Evolutionary conservation across 1,140 invertebrate genomes (phyloP).

Genomic region (Elysia chlorotica): DNA sequence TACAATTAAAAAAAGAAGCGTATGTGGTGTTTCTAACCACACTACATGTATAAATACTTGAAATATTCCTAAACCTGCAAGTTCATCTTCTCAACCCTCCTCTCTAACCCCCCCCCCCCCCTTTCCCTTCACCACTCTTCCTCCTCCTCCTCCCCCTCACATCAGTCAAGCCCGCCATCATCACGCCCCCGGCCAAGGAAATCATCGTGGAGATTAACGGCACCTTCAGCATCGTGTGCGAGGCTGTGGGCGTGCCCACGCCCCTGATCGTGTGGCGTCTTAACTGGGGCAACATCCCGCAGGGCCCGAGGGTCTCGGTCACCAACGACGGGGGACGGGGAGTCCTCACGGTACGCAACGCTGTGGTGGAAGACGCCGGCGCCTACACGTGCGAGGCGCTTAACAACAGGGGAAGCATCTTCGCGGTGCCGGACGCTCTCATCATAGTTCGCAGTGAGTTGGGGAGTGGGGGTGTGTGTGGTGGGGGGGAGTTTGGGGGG

Average conservation of each 20-base stretch:
- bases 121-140: too few species aligned
- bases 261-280: conserved; percentile 93
- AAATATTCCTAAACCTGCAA: background rate
- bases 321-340: conserved; percentile 81
- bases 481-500: too few species aligned
- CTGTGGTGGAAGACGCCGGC: conserved; percentile 77
- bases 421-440: conserved; percentile 90
- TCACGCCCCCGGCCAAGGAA: conserved; percentile 70
- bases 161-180: conserved; percentile 69
- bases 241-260: conserved; percentile 84
- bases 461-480: too few species aligned
- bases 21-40: too few species aligned
- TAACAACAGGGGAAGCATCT: conserved; percentile 81
- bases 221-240: conserved; percentile 79
- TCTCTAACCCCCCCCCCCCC: background rate
- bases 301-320: conserved; percentile 78
- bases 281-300: conserved; percentile 92
- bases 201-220: conserved; percentile 74
- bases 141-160: too few species aligned
- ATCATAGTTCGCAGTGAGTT: conserved; percentile 74
- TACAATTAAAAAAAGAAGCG: too few species aligned
- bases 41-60: background rate
- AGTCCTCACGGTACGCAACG: conserved; percentile 78
- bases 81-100: background rate
- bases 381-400: conserved; percentile 98